These are phyloP conservation scores for Calycopis cecrops DNA, from an alignment of 1,140 invertebrate species.

Conservation along the genomic window DNA sequence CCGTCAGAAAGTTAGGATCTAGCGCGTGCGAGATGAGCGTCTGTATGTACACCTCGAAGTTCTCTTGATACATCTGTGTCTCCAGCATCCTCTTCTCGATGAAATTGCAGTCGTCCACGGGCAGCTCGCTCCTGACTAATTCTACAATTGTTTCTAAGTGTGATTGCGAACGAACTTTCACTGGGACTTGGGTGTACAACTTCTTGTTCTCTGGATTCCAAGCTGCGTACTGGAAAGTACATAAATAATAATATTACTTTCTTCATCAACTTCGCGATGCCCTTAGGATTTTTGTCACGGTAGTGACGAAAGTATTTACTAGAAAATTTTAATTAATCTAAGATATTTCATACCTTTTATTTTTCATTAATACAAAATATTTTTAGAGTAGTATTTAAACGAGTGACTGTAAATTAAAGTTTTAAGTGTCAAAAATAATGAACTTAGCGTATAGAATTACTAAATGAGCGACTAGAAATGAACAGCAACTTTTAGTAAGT, in stretches of 20 bases:
- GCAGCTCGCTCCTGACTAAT: conserved; percentile 83
- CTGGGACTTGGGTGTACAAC: conserved; percentile 84
- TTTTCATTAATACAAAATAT: too few species aligned
- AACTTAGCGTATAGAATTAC: too few species aligned
- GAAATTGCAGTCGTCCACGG: conserved; percentile 82
- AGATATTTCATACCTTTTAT: too few species aligned
- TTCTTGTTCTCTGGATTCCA: conserved; percentile 88
- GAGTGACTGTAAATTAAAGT: too few species aligned
- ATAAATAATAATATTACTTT: conserved; percentile 18
- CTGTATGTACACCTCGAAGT: conserved; percentile 93
- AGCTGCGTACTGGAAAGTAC: conserved; percentile 81
- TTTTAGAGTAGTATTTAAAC: too few species aligned
- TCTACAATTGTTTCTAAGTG: conserved; percentile 88
- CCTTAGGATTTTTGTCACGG: too few species aligned
- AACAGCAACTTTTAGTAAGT: too few species aligned
- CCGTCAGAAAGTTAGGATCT: conserved; percentile 90
- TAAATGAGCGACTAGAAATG: too few species aligned
- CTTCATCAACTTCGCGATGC: too few species aligned
- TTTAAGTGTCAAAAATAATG: too few species aligned
- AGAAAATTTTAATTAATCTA: too few species aligned
- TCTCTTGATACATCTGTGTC: conserved; percentile 85
- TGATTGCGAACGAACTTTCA: conserved; percentile 82
- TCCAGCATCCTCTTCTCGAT: conserved; percentile 85
- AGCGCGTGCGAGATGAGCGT: conserved; percentile 92
- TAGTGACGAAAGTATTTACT: too few species aligned